Base-by-base conservation (phyloP, 2,888 invertebrate species). In the Junonia oenone region DNA sequence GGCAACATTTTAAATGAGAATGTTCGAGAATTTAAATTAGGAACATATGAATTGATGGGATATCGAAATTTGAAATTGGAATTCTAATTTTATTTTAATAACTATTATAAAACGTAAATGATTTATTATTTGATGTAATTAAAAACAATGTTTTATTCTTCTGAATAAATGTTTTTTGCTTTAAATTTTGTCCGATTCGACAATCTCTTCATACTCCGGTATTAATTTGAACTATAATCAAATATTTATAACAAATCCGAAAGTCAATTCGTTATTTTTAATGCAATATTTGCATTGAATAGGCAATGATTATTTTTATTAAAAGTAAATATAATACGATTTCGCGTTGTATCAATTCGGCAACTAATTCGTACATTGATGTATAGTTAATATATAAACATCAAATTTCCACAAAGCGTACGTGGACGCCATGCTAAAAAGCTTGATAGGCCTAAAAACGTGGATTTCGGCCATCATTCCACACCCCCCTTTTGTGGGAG, bases 401-500 rank as follows among this genome's bases (percentile, higher is more conserved):
- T 66, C 68, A 68, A 76, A 76, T 72, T 68, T 68, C 69, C 73
- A 68, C 74, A 75, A 73, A 72, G 73, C 74, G 75, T 69, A 78
- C 77, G 76, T 76, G 81, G 52, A 59, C 60, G 69, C 72, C 71
- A 76, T 82, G 73, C 84, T 83, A 84, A 87, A 87, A 87, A 83
- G 81, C 75, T 74, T 70, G 72, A 82, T 82, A 86, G 87, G 87
- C 88, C 87, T 86, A 87, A 88, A 89, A 89, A 88, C 82, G 82
- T 72, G 78, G 66, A 78, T 83, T 83, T 81, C 77, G 67, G 72
- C 75, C 75, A 76, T 76, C 76, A 74, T 71, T 71, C 75, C 69
- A 60, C 68, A 63, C 61, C 68, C 68, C 66, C 73, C 69, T 59
- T 53, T 63, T 58, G n/a, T n/a, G 56, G 53, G 51, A 65, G 66